phyloP scores from a whole-genome alignment of 2,888 invertebrate genomes.

The Xestia c-nigrum region DNA sequence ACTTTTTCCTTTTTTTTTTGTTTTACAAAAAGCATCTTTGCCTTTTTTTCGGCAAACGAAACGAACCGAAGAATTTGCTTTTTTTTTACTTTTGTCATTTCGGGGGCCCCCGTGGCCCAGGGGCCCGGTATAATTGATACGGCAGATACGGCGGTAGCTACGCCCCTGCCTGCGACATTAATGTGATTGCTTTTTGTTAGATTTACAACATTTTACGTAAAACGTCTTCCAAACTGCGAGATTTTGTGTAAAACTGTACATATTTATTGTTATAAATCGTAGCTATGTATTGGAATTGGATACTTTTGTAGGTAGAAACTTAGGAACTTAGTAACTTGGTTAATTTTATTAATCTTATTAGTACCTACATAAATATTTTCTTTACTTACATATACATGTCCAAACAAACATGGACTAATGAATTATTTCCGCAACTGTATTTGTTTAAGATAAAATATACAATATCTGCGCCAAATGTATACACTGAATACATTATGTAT shows the following conservation, averaged over 20 bases:
- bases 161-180: not conserved
- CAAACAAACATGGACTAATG: not conserved
- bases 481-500: conserved; percentile 23
- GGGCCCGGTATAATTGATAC: no score
- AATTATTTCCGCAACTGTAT: not conserved
- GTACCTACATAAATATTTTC: no score
- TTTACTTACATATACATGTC: no score
- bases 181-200: conserved; percentile 43
- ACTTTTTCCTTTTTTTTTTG: no score
- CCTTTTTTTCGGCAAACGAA: no score
- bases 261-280: not conserved
- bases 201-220: conserved; percentile 7
- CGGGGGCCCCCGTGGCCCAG: no score
- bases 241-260: not conserved
- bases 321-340: not conserved
- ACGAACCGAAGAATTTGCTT: no score
- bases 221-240: not conserved
- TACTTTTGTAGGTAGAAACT: not conserved
- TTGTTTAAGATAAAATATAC: conserved; percentile 17
- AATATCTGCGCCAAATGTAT: conserved; percentile 5
- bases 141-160: no score
- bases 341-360: no score
- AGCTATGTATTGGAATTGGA: not conserved
- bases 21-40: no score
- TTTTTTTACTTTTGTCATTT: no score